Base-by-base conservation (phyloP, 2,113 vertebrate species). In the Urocynchramus pylzowi region DNA sequence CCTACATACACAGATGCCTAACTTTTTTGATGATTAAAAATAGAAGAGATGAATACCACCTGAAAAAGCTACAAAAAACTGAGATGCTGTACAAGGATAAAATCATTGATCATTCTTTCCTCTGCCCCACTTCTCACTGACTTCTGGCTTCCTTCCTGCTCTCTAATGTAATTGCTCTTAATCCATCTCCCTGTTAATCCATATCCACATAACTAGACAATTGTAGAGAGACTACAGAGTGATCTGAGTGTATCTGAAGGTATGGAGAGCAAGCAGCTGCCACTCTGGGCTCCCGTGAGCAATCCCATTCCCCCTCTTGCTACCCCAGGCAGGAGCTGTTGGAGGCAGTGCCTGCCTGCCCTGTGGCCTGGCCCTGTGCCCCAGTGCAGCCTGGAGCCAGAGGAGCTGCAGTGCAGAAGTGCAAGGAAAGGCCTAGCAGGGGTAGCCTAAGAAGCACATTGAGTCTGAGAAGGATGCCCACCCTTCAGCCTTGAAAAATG, bases 121-220 rank as follows among this genome's bases (percentile, higher is more conserved):
- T 80, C 33, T 80, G 59, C 83, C 45, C 42, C 31, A 61, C 42
- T 79, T 92, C 67, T 85, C 30, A 52, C 64, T 47, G 68, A 49
- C 17, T 91, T 82, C 61, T 84, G 90, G 57, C 74, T 68, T 88
- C 87, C 87, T 95, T 95, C 61, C 85, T 94, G 57, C 78, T 91
- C 9, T 0, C 57, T 90, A 44, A 52, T 60, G 49, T 42, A 68
- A 56, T 60, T 89, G 59, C 64, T 89, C 65, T 84, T 91, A 87
- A 80, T 87, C 70, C 54, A 33, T 82, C 49, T 69, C 50, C 10
- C 35, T 87, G 50, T 75, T 84, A 90, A 88, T 60, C 68, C 39
- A 37, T 68, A 39, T n/a, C 52, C 63, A 28, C 45, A 22, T 42
- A 86, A 69, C 47, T 35, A 64, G 84, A n/a, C 41, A 71, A n/a